Evolutionary conservation across 2,888 invertebrate genomes (phyloP), one percentile per base, ranked within the genome.

Genomic region (Catonia carolina): DNA sequence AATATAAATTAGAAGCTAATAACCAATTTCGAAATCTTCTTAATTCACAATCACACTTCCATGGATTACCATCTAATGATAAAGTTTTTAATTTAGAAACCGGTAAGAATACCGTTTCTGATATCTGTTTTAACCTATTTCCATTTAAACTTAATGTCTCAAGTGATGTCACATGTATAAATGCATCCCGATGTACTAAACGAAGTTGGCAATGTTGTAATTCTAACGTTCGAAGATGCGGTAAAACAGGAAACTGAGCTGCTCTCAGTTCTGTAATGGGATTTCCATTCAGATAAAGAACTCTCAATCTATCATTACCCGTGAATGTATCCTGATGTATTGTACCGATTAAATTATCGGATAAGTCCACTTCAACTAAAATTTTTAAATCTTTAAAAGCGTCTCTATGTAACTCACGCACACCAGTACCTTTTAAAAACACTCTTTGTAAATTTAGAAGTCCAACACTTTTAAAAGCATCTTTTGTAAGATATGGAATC

Each of bases 1-100:
- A 85, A 60, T 85, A 84, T 53, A 93, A 76, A 66, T 88, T 89
- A 66, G 84, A 85, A 52, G 82, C 79, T 53, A 90, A 78, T 69
- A 90, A 84, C 90, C 92, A 92, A 65, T 83, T 83, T 58, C 91
- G 82, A 66, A 93, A 89, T 58, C 85, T 85, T 52, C 90, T 80
- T 58, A 94, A 73, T 62, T 86, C 82, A 72, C 94, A 94, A 71
- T 94, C 91, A 71, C 94, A 94, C 68, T 81, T 80, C 93, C 93
- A 94, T 4, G 88, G 90, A 72, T 94, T 94, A 27, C 86, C 86
- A 62, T 89, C 87, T 53, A 93, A 72, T 10, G 84, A 81, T 31
- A 93, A 76, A 1, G 89, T 87, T 73, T 90, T 91, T 59, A 93
- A 77, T 65, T 84, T 85, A 36, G 82, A 80, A 68, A 90, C 78